Evolutionary conservation across 2,888 invertebrate genomes (phyloP).

Genomic region (Athalia rosae): DNA sequence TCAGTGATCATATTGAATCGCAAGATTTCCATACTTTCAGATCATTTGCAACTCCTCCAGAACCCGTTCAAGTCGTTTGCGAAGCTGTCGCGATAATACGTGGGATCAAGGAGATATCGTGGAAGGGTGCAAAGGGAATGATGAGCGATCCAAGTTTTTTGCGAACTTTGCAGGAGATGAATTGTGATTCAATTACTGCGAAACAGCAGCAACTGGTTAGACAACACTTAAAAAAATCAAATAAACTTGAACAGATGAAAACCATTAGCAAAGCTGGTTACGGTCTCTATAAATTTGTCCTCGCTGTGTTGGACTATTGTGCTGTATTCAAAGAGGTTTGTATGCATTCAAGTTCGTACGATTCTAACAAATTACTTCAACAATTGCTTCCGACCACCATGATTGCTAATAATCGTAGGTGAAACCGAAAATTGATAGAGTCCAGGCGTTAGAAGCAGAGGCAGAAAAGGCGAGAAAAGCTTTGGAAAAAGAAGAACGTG

Average conservation of each 20-base stretch:
- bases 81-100: constrained; percentile 92
- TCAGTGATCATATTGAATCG: too few relatives aligned
- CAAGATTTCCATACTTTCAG: constrained; percentile 67
- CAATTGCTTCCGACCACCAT: neutral
- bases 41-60: constrained; percentile 93
- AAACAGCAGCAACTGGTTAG: constrained; percentile 83
- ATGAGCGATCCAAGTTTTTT: constrained; percentile 94
- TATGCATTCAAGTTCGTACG: neutral
- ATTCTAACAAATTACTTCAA: neutral
- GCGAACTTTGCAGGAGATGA: constrained; percentile 87
- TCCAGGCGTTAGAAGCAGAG: constrained; percentile 85
- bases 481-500: constrained; percentile 84
- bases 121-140: constrained; percentile 94
- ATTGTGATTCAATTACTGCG: constrained; percentile 85
- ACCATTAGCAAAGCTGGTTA: constrained; percentile 90
- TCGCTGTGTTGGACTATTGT: constrained; percentile 92
- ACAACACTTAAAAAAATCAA: constrained; percentile 82
- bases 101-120: constrained; percentile 88
- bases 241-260: constrained; percentile 89
- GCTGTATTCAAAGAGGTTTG: constrained; percentile 87
- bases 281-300: constrained; percentile 89
- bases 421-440: constrained; percentile 89
- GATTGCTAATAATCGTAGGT: constrained; percentile 66
- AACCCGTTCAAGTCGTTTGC: constrained; percentile 91
- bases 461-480: constrained; percentile 75